phyloP scores from a whole-genome alignment of 2,113 vertebrate species.

The Epinephelus lanceolatus region DNA sequence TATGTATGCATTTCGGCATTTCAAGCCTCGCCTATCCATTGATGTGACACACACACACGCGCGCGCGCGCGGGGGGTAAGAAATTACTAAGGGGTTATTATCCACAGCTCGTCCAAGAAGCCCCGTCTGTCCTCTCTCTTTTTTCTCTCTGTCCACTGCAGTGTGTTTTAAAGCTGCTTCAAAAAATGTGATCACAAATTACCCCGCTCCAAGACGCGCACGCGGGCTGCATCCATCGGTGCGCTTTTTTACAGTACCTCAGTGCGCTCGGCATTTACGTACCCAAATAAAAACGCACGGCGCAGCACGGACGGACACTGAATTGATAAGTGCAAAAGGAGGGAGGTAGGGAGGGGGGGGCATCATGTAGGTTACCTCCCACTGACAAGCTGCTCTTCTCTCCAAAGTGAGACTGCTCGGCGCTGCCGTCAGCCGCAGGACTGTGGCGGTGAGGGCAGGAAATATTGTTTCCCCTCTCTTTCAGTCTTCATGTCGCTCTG shows the following conservation, averaged over 20 bases:
- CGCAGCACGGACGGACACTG: conserved; percentile 53
- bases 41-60: conserved; percentile 43
- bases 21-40: conserved; percentile 61
- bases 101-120: conserved; percentile 52
- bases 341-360: conserved; percentile 6
- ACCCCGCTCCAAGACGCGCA: conserved; percentile 40
- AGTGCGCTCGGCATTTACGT: conserved; percentile 47
- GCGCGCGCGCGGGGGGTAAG: neutral
- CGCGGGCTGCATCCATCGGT: conserved; percentile 37
- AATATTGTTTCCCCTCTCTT: conserved; percentile 23
- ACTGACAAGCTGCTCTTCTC: conserved; percentile 68
- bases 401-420: conserved; percentile 58
- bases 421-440: conserved; percentile 62
- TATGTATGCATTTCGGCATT: conserved; percentile 38
- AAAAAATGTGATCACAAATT: conserved; percentile 41
- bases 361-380: conserved; percentile 74
- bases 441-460: conserved; percentile 41
- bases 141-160: conserved; percentile 17
- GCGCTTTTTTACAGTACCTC: conserved; percentile 43
- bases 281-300: conserved; percentile 43
- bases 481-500: conserved; percentile 31
- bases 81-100: conserved; percentile 39
- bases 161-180: conserved; percentile 42
- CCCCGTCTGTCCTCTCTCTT: conserved; percentile 1
- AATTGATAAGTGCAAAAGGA: conserved; percentile 61